Evolutionary conservation across 2,797 vertebrate genomes (phyloP), one percentile per base, ranked within the genome.

Genomic region (Leuciscus waleckii): DNA sequence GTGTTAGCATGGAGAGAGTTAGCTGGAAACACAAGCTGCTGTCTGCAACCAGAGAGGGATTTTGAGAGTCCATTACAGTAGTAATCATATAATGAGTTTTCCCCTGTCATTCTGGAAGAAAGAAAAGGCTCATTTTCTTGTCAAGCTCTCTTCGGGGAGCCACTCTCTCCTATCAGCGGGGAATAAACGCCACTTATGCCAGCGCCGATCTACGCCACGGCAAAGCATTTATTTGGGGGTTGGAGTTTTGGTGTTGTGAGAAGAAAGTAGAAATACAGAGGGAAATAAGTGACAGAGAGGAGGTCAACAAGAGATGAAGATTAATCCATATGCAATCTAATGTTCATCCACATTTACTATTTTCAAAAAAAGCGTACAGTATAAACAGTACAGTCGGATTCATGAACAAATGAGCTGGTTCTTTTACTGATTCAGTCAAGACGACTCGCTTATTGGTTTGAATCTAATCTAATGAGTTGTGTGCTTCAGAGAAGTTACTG

Each of bases 1-100:
- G 81, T 46, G 89, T 90, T 90, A 91, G 90, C 78, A 32, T 87
- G 86, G 76, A 79, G 61, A 92, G 88, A 85, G 69, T 58, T 67
- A 6, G 65, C 74, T 19, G 49, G 68, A 63, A 80, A 76, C 85
- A 82, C 39, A 43, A 6, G 35, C 80, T 74, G 71, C 58, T n/a
- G 37, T 83, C 81, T 73, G 81, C 54, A 79, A 76, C 49, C 69
- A 19, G 16, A 46, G 9, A 29, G 26, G 56, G 79, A 79, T 85
- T 79, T 21, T 82, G 77, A 76, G 58, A 86, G 49, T 51, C 46
- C n/a, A 71, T 68, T 77, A 65, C 73, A 43, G 26, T 58, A 1
- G 54, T 69, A 26, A 84, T 82, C 82, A 74, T 71, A 71, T 76
- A 56, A 54, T 83, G 39, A 49, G 32, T 67, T 80, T 85, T 80